Evolutionary conservation across 2,113 vertebrate genomes (phyloP).

Genomic region (Scalopus aquaticus): DNA sequence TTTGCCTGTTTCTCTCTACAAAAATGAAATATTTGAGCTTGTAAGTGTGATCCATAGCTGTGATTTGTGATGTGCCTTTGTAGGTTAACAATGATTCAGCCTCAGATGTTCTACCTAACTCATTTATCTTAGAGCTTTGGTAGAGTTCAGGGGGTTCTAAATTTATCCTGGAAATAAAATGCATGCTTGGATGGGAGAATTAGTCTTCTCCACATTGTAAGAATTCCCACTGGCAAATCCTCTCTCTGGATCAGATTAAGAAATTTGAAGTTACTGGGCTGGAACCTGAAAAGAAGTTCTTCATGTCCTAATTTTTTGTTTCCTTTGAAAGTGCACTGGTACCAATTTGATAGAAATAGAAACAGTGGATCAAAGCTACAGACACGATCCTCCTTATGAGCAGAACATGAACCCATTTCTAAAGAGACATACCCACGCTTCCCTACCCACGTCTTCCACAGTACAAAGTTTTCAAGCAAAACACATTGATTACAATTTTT

Average conservation of each 20-base stretch:
- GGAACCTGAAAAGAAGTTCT: conserved; percentile 49
- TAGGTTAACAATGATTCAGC: not conserved
- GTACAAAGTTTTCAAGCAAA: not conserved
- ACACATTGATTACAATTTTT: not conserved
- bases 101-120: not conserved
- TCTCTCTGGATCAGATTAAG: not conserved
- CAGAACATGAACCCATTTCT: conserved; percentile 52
- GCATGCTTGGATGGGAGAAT: not conserved
- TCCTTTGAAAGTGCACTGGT: conserved; percentile 71
- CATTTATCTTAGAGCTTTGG: not conserved
- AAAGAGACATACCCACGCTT: conserved; percentile 31
- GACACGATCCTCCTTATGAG: conserved; percentile 4
- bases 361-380: conserved; percentile 69
- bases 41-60: not conserved
- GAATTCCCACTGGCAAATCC: not conserved
- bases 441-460: not conserved
- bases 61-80: not conserved
- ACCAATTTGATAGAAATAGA: conserved; percentile 66
- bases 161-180: not conserved
- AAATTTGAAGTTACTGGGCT: conserved; percentile 41
- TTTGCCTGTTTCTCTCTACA: not conserved
- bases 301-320: conserved; percentile 57
- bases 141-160: not conserved
- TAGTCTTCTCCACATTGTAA: not conserved
- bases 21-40: not conserved